These are phyloP conservation scores for Amphipyra tragopoginis DNA, from an alignment of 2,888 invertebrate species.

Conservation along the genomic window DNA sequence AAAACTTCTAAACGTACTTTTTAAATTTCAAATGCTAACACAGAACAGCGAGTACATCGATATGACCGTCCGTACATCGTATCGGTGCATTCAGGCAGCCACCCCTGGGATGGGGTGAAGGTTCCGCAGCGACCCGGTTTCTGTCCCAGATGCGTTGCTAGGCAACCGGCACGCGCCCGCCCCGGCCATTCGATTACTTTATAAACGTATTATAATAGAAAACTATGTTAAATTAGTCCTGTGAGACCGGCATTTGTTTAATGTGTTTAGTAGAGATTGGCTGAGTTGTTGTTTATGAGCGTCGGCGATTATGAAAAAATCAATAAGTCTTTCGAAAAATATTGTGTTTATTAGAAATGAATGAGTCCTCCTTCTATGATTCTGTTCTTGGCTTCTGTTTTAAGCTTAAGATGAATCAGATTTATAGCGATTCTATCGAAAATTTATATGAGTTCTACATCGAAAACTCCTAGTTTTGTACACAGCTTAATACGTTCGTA, in stretches of 20 bases:
- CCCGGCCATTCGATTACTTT: constrained; percentile 61
- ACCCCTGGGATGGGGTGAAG: constrained; percentile 56
- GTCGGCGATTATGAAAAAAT: not conserved
- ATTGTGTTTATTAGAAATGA: too few species aligned
- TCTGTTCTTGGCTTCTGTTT: too few species aligned
- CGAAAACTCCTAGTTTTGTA: too few species aligned
- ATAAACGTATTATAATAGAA: constrained; percentile 57
- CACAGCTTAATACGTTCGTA: too few species aligned
- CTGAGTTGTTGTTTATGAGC: constrained; percentile 6
- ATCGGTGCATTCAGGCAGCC: constrained; percentile 54
- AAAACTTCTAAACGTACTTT: not conserved
- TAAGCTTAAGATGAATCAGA: too few species aligned
- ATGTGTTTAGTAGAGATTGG: constrained; percentile 16
- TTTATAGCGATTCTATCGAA: too few species aligned
- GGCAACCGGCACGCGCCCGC: constrained; percentile 65
- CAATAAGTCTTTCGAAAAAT: too few species aligned
- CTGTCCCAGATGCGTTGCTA: constrained; percentile 78
- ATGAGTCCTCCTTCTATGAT: too few species aligned
- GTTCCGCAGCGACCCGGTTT: constrained; percentile 68
- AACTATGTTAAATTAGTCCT: constrained; percentile 56
- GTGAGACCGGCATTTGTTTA: constrained; percentile 29
- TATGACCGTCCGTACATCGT: constrained; percentile 26
- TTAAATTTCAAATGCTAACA: constrained; percentile 27
- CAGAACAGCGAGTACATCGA: constrained; percentile 19
- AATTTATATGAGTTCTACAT: too few species aligned